Percentiles rank a stretch among this genome's conserved stretches.
phyloP scores from a whole-genome alignment of 2,113 vertebrate genomes.

The Plectropomus leopardus region DNA sequence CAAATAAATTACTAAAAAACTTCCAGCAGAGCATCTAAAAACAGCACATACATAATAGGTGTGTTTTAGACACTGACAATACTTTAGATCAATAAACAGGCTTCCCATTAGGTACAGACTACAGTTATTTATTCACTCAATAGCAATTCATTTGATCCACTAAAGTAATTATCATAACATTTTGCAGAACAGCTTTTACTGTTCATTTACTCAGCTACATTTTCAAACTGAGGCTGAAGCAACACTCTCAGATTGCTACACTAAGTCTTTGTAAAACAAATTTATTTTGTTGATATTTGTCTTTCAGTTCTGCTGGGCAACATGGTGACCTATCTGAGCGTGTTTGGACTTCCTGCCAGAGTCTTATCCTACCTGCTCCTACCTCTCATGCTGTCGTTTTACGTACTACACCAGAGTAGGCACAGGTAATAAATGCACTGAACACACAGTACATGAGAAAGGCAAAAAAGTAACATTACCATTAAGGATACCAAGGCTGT shows the following conservation, averaged over 20 bases:
- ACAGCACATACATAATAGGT: no score
- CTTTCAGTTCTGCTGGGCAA: constrained; percentile 68
- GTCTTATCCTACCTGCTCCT: constrained; percentile 65
- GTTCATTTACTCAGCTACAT: no score
- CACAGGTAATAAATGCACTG: constrained; percentile 58
- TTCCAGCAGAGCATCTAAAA: no score
- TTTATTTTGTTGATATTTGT: background rate
- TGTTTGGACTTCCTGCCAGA: constrained; percentile 45
- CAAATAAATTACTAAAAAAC: no score
- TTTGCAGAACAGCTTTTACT: no score
- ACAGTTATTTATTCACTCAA: no score
- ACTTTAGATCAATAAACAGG: no score
- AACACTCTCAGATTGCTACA: background rate
- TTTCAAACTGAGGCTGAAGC: background rate
- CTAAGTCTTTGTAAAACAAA: background rate
- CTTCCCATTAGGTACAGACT: no score
- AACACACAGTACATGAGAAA: background rate
- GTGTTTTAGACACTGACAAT: no score
- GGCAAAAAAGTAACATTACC: background rate
- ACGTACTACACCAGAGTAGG: constrained; percentile 25
- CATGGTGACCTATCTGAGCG: constrained; percentile 40
- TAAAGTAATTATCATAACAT: no score
- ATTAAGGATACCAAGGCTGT: background rate
- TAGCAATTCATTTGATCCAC: no score
- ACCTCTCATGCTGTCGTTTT: constrained; percentile 50